Base-by-base conservation (phyloP, 2,888 invertebrate species). In the Strigamia maritima region DNA sequence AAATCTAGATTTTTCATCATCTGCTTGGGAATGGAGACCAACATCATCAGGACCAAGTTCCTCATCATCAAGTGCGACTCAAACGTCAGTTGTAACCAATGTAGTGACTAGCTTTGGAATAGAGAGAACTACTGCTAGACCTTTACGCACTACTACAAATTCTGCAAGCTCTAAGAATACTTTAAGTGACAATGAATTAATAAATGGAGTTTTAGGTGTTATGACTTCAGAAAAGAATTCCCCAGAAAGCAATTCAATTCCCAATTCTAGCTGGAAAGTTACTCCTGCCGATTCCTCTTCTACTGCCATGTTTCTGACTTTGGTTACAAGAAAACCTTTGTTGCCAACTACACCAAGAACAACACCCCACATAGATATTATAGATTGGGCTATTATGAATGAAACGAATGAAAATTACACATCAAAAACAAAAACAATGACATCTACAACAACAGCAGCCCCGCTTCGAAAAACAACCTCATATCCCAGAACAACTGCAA, bases 21-120 rank as follows among this genome's bases (percentile, higher is more conserved):
- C 40, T 22, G 1, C 76, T 12, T 40, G 40, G 49, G 12, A 8
- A 7, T 77, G 44, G 76, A 75, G 0, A 24, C 12, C 38, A 40
- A 35, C 70, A 7, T 14, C 49, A 2, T 38, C 76, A 22, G 38
- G 3, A 40, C 44, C 40, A 6, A n/a, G n/a, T 19, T 24, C 70
- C 14, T 28, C 28, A n/a, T 24, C 70, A 28, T 28, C 28, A n/a
- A 70, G 26, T 70, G 60, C 24, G 22, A 24, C 60, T n/a, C 24
- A 70, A 24, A 35, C 74, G 6, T 65, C 78, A 12, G 38, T 78
- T 14, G 79, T 79, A 22, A 79, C 79, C 10, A 79, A 75, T 40
- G 75, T 79, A 24, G 79, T 79, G n/a, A 79, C 79, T 2, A 79
- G 75, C 40, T 31, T 79, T 22, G 79, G 74, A 35, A 26, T 75